Base-by-base conservation (phyloP, 2,113 vertebrate species). In the Mesitornis unicolor region DNA sequence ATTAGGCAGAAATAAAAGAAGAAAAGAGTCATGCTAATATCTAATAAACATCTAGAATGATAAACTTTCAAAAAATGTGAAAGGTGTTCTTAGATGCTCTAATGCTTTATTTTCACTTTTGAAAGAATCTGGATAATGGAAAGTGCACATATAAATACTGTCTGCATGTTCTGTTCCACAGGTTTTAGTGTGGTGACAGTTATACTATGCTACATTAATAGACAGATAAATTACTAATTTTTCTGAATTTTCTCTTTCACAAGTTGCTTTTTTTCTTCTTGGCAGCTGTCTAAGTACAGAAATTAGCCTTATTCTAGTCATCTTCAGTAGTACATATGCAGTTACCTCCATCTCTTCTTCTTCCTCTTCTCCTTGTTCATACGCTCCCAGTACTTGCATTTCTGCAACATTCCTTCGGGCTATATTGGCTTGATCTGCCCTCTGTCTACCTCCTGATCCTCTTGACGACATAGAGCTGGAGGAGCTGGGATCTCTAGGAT, bases 391-490 rank as follows among this genome's bases (percentile, higher is more conserved):
- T 84, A 99, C 98, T 95, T 98, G 98, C 98, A 99, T 98, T 98
- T 99, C 98, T 93, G 99, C 98, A 91, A 98, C 98, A 97, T 99
- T 99, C 96, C 99, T 98, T 97, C 99, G 98, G 87, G 98, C 97
- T 97, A 98, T 56, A 95, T 97, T 98, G 93, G 97, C 97, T 97
- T 98, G 98, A 77, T 99, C 99, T 90, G 98, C 98, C 98, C 99
- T 99, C 96, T 99, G 98, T 89, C 98, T 98, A 35, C 99, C 98
- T 93, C 99, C 99, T 31, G 99, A 99, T 31, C 99, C 99, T 98
- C 99, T 98, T 59, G 99, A 99, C 29, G 99, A 99, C 99, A 99
- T 99, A 53, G 99, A 99, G 96, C 99, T 99, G 93, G 99, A 99
- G 91, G 99, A 99, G 97, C 99, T 99, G 48, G 99, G 99, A 97